A percentile compares a stretch with the other conserved stretches of the same genome.
Evolutionary conservation across 2,888 invertebrate genomes (phyloP).

Genomic region (Pyrrhopygopsis socrates): DNA sequence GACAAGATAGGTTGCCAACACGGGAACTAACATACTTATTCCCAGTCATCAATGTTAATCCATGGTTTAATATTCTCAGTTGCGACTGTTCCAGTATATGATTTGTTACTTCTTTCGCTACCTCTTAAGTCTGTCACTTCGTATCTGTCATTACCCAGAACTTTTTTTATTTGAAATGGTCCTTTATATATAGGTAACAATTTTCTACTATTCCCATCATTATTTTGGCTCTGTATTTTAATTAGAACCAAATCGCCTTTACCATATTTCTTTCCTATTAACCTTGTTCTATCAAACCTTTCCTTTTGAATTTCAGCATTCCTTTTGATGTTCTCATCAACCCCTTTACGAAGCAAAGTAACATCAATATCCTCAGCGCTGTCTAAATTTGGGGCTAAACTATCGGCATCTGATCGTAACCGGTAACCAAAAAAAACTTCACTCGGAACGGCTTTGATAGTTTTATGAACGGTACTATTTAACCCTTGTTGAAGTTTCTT

Average conservation of each 20-base stretch:
- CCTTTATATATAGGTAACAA: slow-evolving; percentile 19
- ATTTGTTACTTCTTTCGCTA: slow-evolving; percentile 49
- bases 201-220: slow-evolving; percentile 66
- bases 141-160: slow-evolving; percentile 53
- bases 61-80: slow-evolving; percentile 72
- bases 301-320: not conserved
- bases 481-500: slow-evolving; percentile 85
- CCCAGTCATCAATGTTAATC: slow-evolving; percentile 58
- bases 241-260: slow-evolving; percentile 66
- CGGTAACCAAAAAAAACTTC: slow-evolving; percentile 83
- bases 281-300: not conserved
- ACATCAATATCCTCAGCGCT: not conserved
- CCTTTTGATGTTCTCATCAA: not conserved
- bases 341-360: not conserved
- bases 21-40: not conserved
- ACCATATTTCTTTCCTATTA: slow-evolving; percentile 21
- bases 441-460: slow-evolving; percentile 81
- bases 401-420: not conserved
- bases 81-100: slow-evolving; percentile 53
- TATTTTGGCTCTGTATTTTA: slow-evolving; percentile 65
- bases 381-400: not conserved
- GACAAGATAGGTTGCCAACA: not conserved
- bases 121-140: slow-evolving; percentile 50
- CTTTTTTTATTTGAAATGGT: slow-evolving; percentile 34
- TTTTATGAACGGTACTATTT: slow-evolving; percentile 84